Conservation (phyloP, 2,113 vertebrate species). For the Uropsilus gracilis region DNA sequence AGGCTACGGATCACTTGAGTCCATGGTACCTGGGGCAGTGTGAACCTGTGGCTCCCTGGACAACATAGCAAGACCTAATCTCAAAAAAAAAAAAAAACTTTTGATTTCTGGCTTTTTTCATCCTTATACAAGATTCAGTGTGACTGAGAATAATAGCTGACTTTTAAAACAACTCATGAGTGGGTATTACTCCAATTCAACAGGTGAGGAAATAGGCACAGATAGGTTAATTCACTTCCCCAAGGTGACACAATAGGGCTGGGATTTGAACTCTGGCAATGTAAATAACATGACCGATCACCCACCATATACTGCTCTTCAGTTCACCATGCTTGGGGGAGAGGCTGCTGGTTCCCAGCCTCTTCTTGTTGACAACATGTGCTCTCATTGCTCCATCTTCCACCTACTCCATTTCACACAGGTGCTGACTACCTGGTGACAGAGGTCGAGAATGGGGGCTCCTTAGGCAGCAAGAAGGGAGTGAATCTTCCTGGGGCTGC, state of each 20-base stretch:
- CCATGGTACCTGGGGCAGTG: too few species aligned
- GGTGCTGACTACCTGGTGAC: conserved; percentile 91
- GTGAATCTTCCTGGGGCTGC: conserved; percentile 96
- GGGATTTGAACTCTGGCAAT: background rate
- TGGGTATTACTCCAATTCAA: background rate
- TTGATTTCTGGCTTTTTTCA: too few species aligned
- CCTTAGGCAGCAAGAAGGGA: conserved; percentile 97
- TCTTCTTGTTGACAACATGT: accelerated
- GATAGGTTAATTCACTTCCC: too few species aligned
- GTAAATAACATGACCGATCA: accelerated
- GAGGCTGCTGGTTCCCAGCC: background rate
- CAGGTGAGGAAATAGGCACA: background rate
- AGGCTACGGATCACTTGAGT: too few species aligned
- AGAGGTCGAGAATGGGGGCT: conserved; percentile 93
- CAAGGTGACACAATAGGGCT: background rate
- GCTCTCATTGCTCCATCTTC: background rate
- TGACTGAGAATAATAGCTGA: background rate
- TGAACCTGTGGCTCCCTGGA: too few species aligned
- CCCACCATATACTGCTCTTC: accelerated
- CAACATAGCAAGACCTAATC: too few species aligned
- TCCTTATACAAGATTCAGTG: background rate
- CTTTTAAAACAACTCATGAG: background rate
- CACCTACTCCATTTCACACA: conserved; percentile 46
- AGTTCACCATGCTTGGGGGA: accelerated
- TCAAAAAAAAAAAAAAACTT: too few species aligned